Base-by-base conservation (phyloP, 2,797 vertebrate genomes). In the Poeciliopsis gracilis region DNA sequence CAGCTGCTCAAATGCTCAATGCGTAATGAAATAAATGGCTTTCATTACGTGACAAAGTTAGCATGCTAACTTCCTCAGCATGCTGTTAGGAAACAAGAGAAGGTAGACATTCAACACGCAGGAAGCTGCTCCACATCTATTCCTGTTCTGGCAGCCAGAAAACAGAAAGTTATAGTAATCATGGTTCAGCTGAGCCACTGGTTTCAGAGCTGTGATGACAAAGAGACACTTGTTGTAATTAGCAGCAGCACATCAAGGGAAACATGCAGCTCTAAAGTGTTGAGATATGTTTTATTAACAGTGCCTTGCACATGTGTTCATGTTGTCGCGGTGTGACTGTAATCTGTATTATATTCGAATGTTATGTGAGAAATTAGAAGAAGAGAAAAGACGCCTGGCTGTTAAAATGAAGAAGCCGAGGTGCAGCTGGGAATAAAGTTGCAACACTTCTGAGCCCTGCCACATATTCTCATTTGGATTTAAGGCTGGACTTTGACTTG, bases 81-180 rank as follows among this genome's bases (percentile, higher is more conserved):
- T 53, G 46, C 18, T 10, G 30, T 73, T 33, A 53, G 51, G 53
- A 43, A 74, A 74, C 66, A 18, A 45, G 38, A 73, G 72, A 73
- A 55, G 49, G 13, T 9, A 59, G 53, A 74, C 36, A 43, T 45
- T 74, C 6, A 69, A n/a, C 66, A 28, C 36, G 10, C 18, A 13
- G 72, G 41, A 57, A 57, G 25, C 38, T 59, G 73, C 15, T 74
- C 53, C 41, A 8, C 38, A 13, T 74, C 41, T 57, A 59, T 43
- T 74, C 55, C 36, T 57, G 53, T 74, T 12, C 36, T 33, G 51
- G 72, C 49, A 57, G 51, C 47, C 38, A 25, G 25, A 55, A 55
- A 74, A 55, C 3, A 43, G 36, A 53, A 73, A 4, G 33, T 55
- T 36, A n/a, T 3, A 73, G 51, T 13, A 15, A 53, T 30, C 45